Percentiles rank a stretch among this genome's conserved stretches.
Evolutionary conservation across 2,113 vertebrate genomes (phyloP).

Genomic region (Hemibagrus wyckioides): DNA sequence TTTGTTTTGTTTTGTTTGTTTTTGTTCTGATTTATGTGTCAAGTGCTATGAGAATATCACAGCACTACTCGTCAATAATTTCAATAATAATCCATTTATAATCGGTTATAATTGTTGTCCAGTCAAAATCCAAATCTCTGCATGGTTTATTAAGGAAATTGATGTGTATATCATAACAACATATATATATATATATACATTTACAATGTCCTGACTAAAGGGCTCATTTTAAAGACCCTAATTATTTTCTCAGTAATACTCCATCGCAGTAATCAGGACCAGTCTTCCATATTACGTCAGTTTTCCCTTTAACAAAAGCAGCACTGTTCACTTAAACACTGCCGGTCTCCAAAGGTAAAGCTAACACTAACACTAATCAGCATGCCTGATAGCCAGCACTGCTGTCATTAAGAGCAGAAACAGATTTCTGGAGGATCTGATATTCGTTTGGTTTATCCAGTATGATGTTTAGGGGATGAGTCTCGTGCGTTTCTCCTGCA

Average conservation of each 20-base stretch:
- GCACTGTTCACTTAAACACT: background rate
- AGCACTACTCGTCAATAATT: too few species aligned
- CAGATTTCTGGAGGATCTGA: background rate
- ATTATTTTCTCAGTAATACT: background rate
- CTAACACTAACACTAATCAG: background rate
- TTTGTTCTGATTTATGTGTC: too few species aligned
- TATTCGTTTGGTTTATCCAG: background rate
- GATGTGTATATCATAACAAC: too few species aligned
- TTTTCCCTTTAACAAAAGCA: conserved; percentile 21
- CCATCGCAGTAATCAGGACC: conserved; percentile 3
- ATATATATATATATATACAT: too few species aligned
- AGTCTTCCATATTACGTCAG: background rate
- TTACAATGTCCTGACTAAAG: too few species aligned
- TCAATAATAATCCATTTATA: too few species aligned
- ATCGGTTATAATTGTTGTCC: too few species aligned
- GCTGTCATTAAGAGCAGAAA: background rate
- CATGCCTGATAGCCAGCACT: background rate
- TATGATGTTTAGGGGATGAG: background rate
- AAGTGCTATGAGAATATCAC: too few species aligned
- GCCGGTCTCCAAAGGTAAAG: background rate
- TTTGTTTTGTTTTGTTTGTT: too few species aligned
- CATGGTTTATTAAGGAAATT: too few species aligned
- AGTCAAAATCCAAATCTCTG: too few species aligned
- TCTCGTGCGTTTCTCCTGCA: background rate
- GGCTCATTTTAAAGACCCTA: too few species aligned